phyloP scores from a whole-genome alignment of 2,797 vertebrate genomes.

The Mus minutoides region DNA sequence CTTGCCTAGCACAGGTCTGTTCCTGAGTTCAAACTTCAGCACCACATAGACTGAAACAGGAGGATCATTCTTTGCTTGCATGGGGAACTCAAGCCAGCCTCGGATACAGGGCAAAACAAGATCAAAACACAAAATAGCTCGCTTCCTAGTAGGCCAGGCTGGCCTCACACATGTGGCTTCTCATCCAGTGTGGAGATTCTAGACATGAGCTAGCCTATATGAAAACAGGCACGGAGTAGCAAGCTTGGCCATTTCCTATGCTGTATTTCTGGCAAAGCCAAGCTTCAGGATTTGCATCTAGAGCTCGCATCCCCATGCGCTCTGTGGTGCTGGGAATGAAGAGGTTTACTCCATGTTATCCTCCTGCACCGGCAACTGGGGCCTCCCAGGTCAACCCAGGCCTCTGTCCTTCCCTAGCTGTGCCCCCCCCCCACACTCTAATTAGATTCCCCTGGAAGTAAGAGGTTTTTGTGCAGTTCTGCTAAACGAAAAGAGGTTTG shows the following conservation, averaged over 20 bases:
- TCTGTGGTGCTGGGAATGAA: not conserved
- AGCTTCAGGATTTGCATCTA: not conserved
- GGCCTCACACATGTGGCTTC: not conserved
- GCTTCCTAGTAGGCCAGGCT: not conserved
- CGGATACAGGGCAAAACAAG: not conserved
- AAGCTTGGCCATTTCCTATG: not conserved
- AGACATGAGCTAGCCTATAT: not conserved
- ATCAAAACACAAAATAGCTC: not conserved
- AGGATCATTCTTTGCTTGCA: not conserved
- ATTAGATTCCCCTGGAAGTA: slow-evolving; percentile 79
- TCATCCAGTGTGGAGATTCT: not conserved
- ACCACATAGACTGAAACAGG: not conserved
- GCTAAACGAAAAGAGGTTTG: slow-evolving; percentile 76
- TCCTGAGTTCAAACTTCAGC: not conserved
- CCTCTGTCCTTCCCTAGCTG: not conserved
- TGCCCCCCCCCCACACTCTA: slow-evolving; percentile 42
- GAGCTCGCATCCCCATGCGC: not conserved
- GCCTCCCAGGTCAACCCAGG: not conserved
- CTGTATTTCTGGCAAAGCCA: not conserved
- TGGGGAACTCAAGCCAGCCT: not conserved
- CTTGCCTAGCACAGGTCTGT: not conserved
- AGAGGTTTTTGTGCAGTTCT: slow-evolving; percentile 67
- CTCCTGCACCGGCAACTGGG: not conserved
- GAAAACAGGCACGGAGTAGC: not conserved
- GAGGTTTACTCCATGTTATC: too few relatives aligned